Conservation (phyloP, 2,888 invertebrate species). For the Dasypogon diadema region DNA sequence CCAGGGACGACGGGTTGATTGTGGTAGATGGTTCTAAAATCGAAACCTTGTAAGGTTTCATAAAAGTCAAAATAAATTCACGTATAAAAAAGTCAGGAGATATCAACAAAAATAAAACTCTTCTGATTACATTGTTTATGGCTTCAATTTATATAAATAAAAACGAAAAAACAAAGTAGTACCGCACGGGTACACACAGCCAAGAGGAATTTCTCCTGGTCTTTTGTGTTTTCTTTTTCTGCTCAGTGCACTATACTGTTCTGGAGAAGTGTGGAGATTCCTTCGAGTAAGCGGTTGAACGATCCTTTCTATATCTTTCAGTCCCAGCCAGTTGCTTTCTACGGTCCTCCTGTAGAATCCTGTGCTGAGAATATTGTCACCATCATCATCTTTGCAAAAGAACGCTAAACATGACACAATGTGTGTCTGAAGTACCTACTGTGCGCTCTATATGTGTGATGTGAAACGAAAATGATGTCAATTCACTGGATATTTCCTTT, state of each 20-base stretch:
- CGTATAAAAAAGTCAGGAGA: neutral
- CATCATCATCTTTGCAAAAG: constrained; percentile 37
- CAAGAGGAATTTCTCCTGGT: neutral
- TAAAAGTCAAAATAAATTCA: constrained; percentile 36
- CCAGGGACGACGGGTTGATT: neutral
- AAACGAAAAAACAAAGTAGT: constrained; percentile 18
- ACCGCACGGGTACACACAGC: neutral
- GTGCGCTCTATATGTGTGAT: constrained; percentile 48
- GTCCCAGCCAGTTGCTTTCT: constrained; percentile 23
- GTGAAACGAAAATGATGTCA: constrained; percentile 51
- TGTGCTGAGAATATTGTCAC: constrained; percentile 44
- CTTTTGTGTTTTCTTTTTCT: constrained; percentile 1
- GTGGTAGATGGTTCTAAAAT: constrained; percentile 26
- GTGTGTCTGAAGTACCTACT: constrained; percentile 44
- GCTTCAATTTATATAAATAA: constrained; percentile 41
- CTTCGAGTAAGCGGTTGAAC: constrained; percentile 34
- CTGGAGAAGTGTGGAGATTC: constrained; percentile 1
- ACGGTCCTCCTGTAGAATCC: neutral
- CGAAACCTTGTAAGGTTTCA: constrained; percentile 41
- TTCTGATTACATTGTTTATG: constrained; percentile 43
- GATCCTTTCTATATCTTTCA: constrained; percentile 24
- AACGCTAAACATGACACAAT: constrained; percentile 43
- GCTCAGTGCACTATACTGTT: neutral
- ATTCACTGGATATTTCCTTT: constrained; percentile 51
- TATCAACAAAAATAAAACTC: constrained; percentile 29